These are phyloP conservation scores for Operophtera brumata DNA, from an alignment of 2,888 invertebrate genomes.

Conservation along the genomic window DNA sequence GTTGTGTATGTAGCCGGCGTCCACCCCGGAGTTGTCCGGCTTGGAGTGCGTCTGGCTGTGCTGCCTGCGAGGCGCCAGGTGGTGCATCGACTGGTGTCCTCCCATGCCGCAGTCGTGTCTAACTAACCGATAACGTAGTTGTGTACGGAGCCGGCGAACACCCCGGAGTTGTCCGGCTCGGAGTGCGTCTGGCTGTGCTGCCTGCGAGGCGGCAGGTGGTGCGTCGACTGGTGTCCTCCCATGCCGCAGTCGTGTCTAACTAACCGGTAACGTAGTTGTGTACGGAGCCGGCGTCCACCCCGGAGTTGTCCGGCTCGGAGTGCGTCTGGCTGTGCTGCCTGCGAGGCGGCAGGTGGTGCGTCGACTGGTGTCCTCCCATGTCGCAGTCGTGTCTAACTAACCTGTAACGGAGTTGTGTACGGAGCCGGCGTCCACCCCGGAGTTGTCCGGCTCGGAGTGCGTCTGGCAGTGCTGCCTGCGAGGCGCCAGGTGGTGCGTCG, in stretches of 20 bases:
- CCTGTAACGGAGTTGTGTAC: constrained; percentile 73
- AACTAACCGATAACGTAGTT: too few relatives aligned
- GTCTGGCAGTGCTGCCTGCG: constrained; percentile 88
- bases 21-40: constrained; percentile 85
- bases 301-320: constrained; percentile 89
- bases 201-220: constrained; percentile 78
- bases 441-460: constrained; percentile 90
- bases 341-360: constrained; percentile 76
- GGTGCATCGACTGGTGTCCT: constrained; percentile 71
- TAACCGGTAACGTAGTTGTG: constrained; percentile 74
- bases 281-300: constrained; percentile 77
- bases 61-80: constrained; percentile 82
- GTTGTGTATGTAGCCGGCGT: constrained; percentile 75
- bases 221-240: constrained; percentile 73
- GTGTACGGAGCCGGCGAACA: constrained; percentile 76
- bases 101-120: constrained; percentile 77
- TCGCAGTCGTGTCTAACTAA: constrained; percentile 66
- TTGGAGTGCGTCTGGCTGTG: constrained; percentile 91
- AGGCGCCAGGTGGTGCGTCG: constrained; percentile 75
- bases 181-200: constrained; percentile 91
- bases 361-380: constrained; percentile 72
- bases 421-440: constrained; percentile 78
- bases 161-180: constrained; percentile 87
- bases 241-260: constrained; percentile 77
- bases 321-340: constrained; percentile 90